These are phyloP conservation scores for Dendrolimus punctatus DNA, from an alignment of 1,140 invertebrate species.

Conservation along the genomic window DNA sequence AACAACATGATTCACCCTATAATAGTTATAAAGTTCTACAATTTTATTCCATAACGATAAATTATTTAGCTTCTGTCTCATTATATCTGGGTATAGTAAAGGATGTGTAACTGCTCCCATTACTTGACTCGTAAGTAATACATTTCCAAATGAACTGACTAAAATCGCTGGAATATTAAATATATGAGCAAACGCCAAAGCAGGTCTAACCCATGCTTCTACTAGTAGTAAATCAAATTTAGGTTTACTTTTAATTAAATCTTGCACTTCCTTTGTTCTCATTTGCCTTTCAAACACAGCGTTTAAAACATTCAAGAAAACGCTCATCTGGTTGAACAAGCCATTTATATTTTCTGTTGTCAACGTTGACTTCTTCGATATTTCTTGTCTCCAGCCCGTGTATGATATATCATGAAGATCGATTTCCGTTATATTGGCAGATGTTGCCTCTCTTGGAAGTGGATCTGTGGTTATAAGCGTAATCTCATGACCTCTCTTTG, in stretches of 20 bases:
- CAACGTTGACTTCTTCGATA: conserved; percentile 8
- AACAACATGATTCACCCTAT: not conserved
- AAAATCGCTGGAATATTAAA: conserved; percentile 36
- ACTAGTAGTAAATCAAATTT: conserved; percentile 31
- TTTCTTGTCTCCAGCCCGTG: conserved; percentile 15
- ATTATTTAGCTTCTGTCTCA: conserved; percentile 15
- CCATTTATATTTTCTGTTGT: conserved; percentile 13
- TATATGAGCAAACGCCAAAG: conserved; percentile 22
- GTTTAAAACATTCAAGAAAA: not conserved
- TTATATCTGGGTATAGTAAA: conserved; percentile 17
- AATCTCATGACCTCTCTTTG: conserved; percentile 31
- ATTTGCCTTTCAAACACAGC: conserved; percentile 15
- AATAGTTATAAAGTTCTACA: conserved; percentile 13
- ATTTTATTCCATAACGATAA: conserved; percentile 24
- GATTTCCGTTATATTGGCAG: conserved; percentile 35
- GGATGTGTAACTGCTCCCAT: conserved; percentile 22
- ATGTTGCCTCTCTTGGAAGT: conserved; percentile 12
- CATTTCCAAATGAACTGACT: conserved; percentile 28
- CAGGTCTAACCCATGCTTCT: conserved; percentile 20
- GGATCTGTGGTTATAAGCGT: conserved; percentile 44
- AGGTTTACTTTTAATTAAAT: conserved; percentile 7
- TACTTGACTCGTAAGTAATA: conserved; percentile 12
- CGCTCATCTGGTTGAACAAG: not conserved
- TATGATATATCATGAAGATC: conserved; percentile 8
- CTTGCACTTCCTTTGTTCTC: conserved; percentile 6